Base-by-base conservation (phyloP, 1,140 invertebrate species). In the Drosophila sucinea region DNA sequence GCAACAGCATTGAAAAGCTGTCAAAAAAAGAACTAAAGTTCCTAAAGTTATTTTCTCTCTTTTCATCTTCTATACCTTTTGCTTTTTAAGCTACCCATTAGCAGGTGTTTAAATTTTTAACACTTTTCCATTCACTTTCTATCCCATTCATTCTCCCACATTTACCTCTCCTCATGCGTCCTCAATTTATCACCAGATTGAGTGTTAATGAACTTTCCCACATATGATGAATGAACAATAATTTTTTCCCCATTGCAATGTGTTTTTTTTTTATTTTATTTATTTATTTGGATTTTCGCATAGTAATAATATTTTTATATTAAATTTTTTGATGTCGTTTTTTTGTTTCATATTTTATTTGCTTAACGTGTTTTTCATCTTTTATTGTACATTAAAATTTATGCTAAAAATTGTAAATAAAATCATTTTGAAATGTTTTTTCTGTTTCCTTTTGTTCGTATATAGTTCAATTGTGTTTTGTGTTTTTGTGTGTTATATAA, bases 241-340 rank as follows among this genome's bases (percentile, higher is more conserved):
- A 57, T 30, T 27, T 61, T 23, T 27, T n/a, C 17, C 44, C 23
- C 35, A 76, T 76, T 74, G 8, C 17, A 17, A 17, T 56, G 1
- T 41, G 51, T 56, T 60, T 56, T 56, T 56, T 51, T 56, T 65
- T 32, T 69, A 63, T 60, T 73, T 32, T 70, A 38, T 63, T 56
- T 82, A 86, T 86, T 86, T 86, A 86, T 86, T 79, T 86, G 79
- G 83, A 87, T 87, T 87, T 79, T 87, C 60, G 83, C 83, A 86
- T 87, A 82, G 76, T 87, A 83, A 80, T 87, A 77, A 89, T 87
- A 87, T 79, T 72, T 78, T 83, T 61, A 70, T 70, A 68, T 58
- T 79, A 82, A 69, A 27, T 47, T 65, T 63, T 70, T 68, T 75
- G 17, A 17, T 73, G 38, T 67, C 56, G 51, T 41, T 40, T 56